phyloP scores from a whole-genome alignment of 2,113 vertebrate genomes.

The Muscicapa adusta region DNA sequence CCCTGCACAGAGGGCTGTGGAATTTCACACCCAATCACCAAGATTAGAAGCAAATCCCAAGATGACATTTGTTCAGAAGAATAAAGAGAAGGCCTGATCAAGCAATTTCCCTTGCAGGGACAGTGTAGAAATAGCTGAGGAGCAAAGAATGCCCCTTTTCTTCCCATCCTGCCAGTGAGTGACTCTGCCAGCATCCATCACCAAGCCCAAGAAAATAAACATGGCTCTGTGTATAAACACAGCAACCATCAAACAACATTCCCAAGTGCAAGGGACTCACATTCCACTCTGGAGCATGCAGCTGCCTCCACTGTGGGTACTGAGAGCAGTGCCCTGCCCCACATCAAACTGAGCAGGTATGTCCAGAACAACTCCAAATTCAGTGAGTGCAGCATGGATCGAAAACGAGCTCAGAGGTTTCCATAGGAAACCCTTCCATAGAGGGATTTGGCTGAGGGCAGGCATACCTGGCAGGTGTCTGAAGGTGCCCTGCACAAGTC shows the following conservation, averaged over 20 bases:
- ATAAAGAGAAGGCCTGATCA: constrained; percentile 46
- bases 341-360: not conserved
- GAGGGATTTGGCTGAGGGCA: not conserved
- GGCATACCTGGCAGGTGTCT: not conserved
- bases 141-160: constrained; percentile 57
- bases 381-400: accelerated
- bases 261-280: not conserved
- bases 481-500: not conserved
- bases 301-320: not conserved
- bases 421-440: too few species aligned
- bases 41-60: constrained; percentile 34
- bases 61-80: constrained; percentile 12
- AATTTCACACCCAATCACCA: constrained; percentile 60
- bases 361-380: not conserved
- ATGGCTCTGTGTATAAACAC: not conserved
- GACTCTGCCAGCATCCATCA: constrained; percentile 40
- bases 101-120: not conserved
- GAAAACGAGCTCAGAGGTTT: accelerated
- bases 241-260: constrained; percentile 11
- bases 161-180: not conserved
- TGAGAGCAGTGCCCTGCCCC: not conserved
- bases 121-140: constrained; percentile 25
- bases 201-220: constrained; percentile 45
- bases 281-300: accelerated
- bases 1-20: not conserved